phyloP scores from a whole-genome alignment of 1,140 invertebrate species.

The Ylistrum balloti region DNA sequence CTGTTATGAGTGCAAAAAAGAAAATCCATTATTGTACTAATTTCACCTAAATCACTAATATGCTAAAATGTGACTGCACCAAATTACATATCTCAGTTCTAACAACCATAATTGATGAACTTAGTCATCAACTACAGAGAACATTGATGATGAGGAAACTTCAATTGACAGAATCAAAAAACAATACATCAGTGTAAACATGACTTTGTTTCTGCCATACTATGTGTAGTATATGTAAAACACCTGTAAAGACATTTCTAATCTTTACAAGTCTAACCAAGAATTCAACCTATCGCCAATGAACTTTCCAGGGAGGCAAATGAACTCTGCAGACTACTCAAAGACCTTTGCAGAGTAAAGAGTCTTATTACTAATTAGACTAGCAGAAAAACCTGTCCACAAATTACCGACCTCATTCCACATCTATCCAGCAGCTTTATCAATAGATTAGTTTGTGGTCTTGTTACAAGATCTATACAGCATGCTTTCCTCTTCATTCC shows the following conservation, averaged over 20 bases:
- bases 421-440: not conserved
- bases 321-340: not conserved
- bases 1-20: too few species aligned
- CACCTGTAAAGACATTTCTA: not conserved
- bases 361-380: not conserved
- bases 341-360: not conserved
- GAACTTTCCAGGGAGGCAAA: constrained; percentile 17
- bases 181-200: not conserved
- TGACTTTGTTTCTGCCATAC: not conserved
- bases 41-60: too few species aligned
- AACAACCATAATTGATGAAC: too few species aligned
- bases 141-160: too few species aligned
- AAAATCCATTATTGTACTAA: too few species aligned
- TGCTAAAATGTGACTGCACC: too few species aligned
- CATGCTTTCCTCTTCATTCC: not conserved
- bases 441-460: not conserved
- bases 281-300: not conserved
- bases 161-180: too few species aligned
- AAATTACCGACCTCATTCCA: not conserved
- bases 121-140: too few species aligned
- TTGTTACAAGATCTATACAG: not conserved
- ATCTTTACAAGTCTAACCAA: not conserved
- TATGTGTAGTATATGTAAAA: not conserved
- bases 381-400: constrained; percentile 21
- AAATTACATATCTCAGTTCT: too few species aligned